These are phyloP conservation scores for Agrypnus murinus DNA, from an alignment of 2,888 invertebrate species.

Conservation along the genomic window DNA sequence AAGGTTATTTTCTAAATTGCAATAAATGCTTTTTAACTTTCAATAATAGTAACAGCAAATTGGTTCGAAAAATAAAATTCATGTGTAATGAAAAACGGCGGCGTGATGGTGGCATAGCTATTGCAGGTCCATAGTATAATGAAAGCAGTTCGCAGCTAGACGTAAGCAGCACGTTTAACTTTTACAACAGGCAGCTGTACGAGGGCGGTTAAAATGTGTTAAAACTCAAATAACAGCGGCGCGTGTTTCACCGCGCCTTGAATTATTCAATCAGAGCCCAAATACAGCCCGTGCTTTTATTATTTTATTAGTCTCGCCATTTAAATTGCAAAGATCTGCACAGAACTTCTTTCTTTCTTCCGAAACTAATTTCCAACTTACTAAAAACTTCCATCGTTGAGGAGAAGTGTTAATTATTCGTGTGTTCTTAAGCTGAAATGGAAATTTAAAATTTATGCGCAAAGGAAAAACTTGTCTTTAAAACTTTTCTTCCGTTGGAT, in stretches of 20 bases:
- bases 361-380: constrained; percentile 62
- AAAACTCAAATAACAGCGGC: constrained; percentile 62
- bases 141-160: constrained; percentile 49
- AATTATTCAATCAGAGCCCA: constrained; percentile 64
- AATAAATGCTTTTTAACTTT: no score
- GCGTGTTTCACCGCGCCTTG: constrained; percentile 60
- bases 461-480: constrained; percentile 47
- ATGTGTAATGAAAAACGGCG: constrained; percentile 49
- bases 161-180: constrained; percentile 58
- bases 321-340: constrained; percentile 61
- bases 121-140: constrained; percentile 46
- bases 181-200: constrained; percentile 50
- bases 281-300: constrained; percentile 62
- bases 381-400: constrained; percentile 61
- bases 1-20: no score
- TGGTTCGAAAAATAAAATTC: constrained; percentile 47
- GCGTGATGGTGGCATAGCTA: no score
- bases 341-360: constrained; percentile 58
- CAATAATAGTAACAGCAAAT: constrained; percentile 18
- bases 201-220: constrained; percentile 61
- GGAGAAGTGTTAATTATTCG: constrained; percentile 63
- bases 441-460: constrained; percentile 49
- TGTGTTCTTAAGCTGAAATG: constrained; percentile 54
- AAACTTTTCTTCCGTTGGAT: constrained; percentile 36
- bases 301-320: constrained; percentile 65